A percentile compares a stretch with the other conserved stretches of the same genome.
Evolutionary conservation across 2,113 vertebrate species (phyloP).

Genomic region (Leucopternis melanops): DNA sequence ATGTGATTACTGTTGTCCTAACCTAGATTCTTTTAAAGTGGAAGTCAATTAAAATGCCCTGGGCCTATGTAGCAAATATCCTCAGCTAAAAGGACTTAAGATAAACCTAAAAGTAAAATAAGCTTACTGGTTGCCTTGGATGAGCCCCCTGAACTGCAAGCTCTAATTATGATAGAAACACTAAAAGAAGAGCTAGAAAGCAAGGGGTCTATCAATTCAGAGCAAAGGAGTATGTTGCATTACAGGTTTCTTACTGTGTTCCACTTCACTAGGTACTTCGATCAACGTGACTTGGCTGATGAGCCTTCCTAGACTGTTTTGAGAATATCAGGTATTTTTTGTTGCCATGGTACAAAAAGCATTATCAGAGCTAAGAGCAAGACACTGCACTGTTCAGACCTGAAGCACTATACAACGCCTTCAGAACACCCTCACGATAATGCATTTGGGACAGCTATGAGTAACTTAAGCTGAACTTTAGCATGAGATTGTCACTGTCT

Average conservation of each 20-base stretch:
- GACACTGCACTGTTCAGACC: not conserved
- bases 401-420: not conserved
- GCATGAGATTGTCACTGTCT: not conserved
- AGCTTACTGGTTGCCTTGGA: not conserved
- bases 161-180: not conserved
- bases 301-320: constrained; percentile 65
- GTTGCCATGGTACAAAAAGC: not conserved
- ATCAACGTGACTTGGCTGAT: constrained; percentile 92
- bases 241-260: not conserved
- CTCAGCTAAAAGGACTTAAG: not conserved
- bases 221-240: not conserved
- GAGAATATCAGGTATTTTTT: not conserved
- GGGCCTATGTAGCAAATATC: not conserved
- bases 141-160: not conserved
- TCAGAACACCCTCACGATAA: not conserved
- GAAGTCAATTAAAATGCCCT: not conserved
- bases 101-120: not conserved
- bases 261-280: constrained; percentile 83
- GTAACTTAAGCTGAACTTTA: not conserved
- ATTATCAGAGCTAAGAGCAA: not conserved
- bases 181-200: not conserved
- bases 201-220: not conserved
- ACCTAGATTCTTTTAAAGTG: not conserved
- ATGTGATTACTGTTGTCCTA: not conserved
- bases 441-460: not conserved